Base-by-base conservation (phyloP, 2,797 vertebrate species). In the Gambusia yucatana region DNA sequence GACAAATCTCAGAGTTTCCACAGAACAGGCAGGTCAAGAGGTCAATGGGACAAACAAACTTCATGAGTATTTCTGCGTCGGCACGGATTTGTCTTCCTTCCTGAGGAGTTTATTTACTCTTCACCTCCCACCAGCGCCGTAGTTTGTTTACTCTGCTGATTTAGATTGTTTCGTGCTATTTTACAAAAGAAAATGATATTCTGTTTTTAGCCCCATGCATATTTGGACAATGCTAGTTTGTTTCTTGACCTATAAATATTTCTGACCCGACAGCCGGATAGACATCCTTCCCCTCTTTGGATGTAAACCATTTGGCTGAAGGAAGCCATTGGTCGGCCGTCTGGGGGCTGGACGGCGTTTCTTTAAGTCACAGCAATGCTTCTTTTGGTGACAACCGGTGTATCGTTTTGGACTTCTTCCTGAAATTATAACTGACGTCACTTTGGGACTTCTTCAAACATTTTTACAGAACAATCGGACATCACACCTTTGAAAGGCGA, bases 81-180 rank as follows among this genome's bases (percentile, higher is more conserved):
- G 89, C 65, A 89, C 87, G 89, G 84, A 91, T 91, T 93, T 92
- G 88, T 88, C 87, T 87, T 92, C 91, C 88, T 92, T 92, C 89
- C 89, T 91, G 82, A 78, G 76, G 82, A 91, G 90, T 94, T 91
- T 93, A 88, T 91, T 91, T 93, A 81, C 85, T 77, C 84, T 89
- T 76, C 69, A 76, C 74, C 84, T 87, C 83, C 87, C 83, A 86
- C 70, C 87, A 75, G 84, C 85, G 83, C 88, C 80, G 87, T 86
- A 74, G 81, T 86, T 52, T 88, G 86, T 93, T 93, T 89, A 92
- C 86, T 77, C 75, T 86, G 79, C 90, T 92, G 88, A 82, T 91
- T 84, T 86, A 78, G 83, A 87, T 83, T 75, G 11, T 86, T 78
- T 82, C 69, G 72, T 89, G 84, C 88, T 79, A 82, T 87, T 92